Evolutionary conservation across 2,113 vertebrate genomes (phyloP).

Genomic region (Eupsittula cactorum): DNA sequence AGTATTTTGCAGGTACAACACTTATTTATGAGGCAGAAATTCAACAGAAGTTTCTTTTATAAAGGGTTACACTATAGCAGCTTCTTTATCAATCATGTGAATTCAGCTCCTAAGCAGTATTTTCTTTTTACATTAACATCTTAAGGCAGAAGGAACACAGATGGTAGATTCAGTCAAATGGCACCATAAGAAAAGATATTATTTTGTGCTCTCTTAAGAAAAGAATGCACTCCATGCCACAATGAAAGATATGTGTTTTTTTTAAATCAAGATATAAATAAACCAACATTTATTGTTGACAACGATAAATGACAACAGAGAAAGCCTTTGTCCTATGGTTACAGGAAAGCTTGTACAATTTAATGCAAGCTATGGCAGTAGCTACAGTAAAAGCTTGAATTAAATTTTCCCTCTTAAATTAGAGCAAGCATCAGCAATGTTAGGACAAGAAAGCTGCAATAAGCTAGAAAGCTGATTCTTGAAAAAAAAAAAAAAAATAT

Average conservation of each 20-base stretch:
- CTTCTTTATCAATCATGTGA: background rate
- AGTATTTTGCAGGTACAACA: background rate
- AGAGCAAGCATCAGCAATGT: background rate
- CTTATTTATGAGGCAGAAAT: background rate
- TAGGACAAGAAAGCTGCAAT: background rate
- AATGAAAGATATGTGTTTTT: background rate
- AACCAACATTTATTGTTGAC: background rate
- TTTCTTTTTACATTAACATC: background rate
- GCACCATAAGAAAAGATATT: background rate
- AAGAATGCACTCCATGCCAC: background rate
- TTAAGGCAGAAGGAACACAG: background rate
- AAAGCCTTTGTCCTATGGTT: background rate
- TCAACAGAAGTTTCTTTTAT: background rate
- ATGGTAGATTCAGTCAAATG: background rate
- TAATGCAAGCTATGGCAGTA: background rate
- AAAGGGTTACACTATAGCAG: background rate
- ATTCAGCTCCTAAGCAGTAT: background rate
- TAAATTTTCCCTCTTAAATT: background rate
- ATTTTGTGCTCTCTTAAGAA: background rate
- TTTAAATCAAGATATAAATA: background rate
- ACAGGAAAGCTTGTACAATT: background rate
- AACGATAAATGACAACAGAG: background rate
- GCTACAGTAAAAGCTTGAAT: background rate
- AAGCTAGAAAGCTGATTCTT: background rate
- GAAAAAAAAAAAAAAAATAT: background rate